A percentile compares a stretch with the other conserved stretches of the same genome.
phyloP scores from a whole-genome alignment of 2,888 invertebrate species.

The Mesochorus sp. region DNA sequence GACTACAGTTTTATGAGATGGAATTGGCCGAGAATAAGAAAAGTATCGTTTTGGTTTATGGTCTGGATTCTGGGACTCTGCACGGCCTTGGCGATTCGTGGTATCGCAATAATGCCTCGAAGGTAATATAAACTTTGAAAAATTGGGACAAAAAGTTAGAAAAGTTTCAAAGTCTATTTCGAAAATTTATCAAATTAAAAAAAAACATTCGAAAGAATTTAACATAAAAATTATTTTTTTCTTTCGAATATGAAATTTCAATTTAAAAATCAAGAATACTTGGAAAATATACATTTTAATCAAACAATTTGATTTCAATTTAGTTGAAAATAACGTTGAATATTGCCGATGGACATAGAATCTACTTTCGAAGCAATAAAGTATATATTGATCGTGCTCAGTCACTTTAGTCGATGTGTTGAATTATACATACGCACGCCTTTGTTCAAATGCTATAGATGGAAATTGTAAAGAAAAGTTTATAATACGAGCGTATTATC shows the following conservation, averaged over 20 bases:
- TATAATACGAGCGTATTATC: not conserved
- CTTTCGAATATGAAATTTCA: no score
- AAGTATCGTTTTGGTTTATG: constrained; percentile 88
- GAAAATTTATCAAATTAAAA: constrained; percentile 83
- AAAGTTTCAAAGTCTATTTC: no score
- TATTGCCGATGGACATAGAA: no score
- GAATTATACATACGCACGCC: constrained; percentile 25
- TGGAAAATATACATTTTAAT: no score
- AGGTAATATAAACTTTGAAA: no score
- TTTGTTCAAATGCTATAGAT: not conserved
- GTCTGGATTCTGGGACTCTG: constrained; percentile 89
- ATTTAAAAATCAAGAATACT: no score
- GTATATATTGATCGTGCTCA: no score
- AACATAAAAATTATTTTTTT: no score
- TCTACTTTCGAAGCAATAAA: no score
- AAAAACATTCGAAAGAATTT: no score
- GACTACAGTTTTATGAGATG: constrained; percentile 86
- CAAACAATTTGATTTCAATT: not conserved
- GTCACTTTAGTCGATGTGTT: constrained; percentile 22
- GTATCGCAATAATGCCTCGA: constrained; percentile 89
- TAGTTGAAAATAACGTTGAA: not conserved
- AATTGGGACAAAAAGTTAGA: no score
- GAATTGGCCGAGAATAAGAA: constrained; percentile 92
- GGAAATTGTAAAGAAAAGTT: not conserved
- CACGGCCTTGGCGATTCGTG: constrained; percentile 88